Evolutionary conservation across 2,888 invertebrate genomes (phyloP).

Genomic region (Tridacna gigas): DNA sequence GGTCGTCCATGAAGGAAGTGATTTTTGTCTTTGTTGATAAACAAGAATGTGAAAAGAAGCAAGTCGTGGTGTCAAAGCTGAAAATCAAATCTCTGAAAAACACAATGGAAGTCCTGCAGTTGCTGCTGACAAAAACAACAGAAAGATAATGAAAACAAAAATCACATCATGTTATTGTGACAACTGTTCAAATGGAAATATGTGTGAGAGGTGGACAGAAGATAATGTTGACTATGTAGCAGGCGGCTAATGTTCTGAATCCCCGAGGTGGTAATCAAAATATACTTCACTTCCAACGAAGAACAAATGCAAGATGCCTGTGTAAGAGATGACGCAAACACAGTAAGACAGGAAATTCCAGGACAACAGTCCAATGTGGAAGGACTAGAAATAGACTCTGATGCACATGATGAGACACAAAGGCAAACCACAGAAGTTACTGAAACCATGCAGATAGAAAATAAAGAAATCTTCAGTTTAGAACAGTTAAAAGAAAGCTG

Average conservation of each 20-base stretch:
- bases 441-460: too few relatives aligned
- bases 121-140: neutral
- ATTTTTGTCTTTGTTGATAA: slow-evolving; percentile 9
- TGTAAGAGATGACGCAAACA: too few relatives aligned
- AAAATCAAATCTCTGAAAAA: neutral
- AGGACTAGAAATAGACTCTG: too few relatives aligned
- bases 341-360: too few relatives aligned
- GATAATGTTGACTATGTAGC: neutral
- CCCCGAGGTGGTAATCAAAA: too few relatives aligned
- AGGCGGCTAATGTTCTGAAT: too few relatives aligned
- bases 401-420: too few relatives aligned
- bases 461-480: too few relatives aligned
- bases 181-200: neutral
- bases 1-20: slow-evolving; percentile 7
- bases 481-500: neutral
- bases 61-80: neutral
- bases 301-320: too few relatives aligned
- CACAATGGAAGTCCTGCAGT: slow-evolving; percentile 3
- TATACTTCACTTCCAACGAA: too few relatives aligned
- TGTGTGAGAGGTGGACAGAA: neutral
- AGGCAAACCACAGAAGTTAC: too few relatives aligned
- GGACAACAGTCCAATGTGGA: too few relatives aligned
- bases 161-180: slow-evolving; percentile 18
- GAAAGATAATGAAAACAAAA: neutral
- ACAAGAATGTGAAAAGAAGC: neutral